A percentile compares a stretch with the other conserved stretches of the same genome.
Conservation (phyloP, 2,797 vertebrate species). For the Botia almorhae region DNA sequence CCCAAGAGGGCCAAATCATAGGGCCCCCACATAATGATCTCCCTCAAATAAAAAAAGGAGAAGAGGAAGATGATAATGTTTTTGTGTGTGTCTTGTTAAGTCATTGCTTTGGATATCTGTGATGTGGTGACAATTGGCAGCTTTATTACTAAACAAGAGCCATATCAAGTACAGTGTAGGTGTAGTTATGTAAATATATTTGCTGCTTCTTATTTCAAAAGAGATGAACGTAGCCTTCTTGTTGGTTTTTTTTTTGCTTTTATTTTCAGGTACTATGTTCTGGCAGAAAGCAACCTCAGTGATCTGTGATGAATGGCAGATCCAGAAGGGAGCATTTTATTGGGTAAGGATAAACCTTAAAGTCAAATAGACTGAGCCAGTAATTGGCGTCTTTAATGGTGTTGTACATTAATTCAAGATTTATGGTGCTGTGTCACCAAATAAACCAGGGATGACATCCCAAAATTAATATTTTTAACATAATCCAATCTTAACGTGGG, state of each 20-base stretch:
- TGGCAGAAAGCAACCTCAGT: background rate
- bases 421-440: conserved; percentile 16
- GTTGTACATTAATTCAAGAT: conserved; percentile 12
- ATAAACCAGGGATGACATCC: conserved; percentile 16
- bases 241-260: too few species aligned
- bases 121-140: conserved; percentile 45
- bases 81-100: conserved; percentile 38
- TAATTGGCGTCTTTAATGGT: conserved; percentile 34
- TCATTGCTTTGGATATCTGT: conserved; percentile 50
- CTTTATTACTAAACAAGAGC: conserved; percentile 37
- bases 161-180: conserved; percentile 27
- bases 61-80: conserved; percentile 29
- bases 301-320: background rate
- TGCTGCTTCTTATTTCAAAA: conserved; percentile 52
- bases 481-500: conserved; percentile 23
- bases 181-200: conserved; percentile 57
- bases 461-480: background rate
- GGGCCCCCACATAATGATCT: conserved; percentile 48
- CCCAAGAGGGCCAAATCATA: conserved; percentile 44
- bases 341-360: background rate
- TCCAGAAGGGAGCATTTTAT: conserved; percentile 17
- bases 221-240: conserved; percentile 42
- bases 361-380: background rate
- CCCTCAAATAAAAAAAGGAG: conserved; percentile 24
- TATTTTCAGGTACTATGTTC: background rate